Percentiles rank a stretch among this genome's conserved stretches.
Conservation (phyloP, 2,797 vertebrate genomes). For the Scyliorhinus canicula region DNA sequence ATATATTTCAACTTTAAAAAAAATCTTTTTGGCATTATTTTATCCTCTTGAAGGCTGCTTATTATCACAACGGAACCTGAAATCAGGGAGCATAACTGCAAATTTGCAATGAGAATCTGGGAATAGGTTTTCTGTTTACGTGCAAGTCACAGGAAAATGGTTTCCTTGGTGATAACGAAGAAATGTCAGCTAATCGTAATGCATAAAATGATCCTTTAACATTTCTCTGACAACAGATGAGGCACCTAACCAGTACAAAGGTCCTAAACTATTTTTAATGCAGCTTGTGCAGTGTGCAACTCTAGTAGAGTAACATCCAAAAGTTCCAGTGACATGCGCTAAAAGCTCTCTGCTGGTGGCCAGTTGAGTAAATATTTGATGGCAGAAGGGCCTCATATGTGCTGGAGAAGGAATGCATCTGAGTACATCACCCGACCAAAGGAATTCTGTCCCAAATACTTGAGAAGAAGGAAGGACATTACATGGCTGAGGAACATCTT, state of each 20-base stretch:
- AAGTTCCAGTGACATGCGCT: background rate
- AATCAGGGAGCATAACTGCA: background rate
- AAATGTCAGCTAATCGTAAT: background rate
- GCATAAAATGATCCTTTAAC: background rate
- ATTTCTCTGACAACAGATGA: background rate
- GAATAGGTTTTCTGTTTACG: background rate
- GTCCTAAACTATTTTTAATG: background rate
- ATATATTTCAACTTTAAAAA: background rate
- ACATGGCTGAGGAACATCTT: background rate
- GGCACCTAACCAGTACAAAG: background rate
- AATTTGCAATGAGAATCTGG: background rate
- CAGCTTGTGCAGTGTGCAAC: too few relatives aligned
- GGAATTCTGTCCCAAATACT: background rate
- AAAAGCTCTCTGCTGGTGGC: background rate
- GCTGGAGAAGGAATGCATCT: background rate
- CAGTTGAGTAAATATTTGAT: background rate
- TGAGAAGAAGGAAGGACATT: background rate
- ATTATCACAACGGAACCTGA: background rate
- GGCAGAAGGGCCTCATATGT: background rate
- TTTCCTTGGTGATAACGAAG: slow-evolving; percentile 6
- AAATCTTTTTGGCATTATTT: background rate
- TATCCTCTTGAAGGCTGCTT: background rate
- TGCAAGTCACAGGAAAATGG: background rate
- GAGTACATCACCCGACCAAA: background rate
- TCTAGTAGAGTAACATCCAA: background rate